Evolutionary conservation across 2,888 invertebrate genomes (phyloP).

Genomic region (Drosophila nr. fundita): DNA sequence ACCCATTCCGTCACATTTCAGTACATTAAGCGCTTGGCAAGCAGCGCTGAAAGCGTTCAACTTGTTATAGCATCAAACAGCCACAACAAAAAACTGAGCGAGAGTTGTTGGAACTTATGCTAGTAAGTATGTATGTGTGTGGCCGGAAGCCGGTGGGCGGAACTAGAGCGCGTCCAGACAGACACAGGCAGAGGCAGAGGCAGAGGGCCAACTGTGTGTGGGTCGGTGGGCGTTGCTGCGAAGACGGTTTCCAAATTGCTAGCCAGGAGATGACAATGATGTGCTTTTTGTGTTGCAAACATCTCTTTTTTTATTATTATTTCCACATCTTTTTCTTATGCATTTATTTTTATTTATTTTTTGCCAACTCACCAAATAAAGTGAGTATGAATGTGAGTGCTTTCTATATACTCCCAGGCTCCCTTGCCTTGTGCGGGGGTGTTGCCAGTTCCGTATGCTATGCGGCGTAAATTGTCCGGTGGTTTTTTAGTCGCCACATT

Average conservation of each 20-base stretch:
- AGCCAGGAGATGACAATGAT: conserved; percentile 69
- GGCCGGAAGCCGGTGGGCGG: conserved; percentile 77
- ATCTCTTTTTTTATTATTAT: conserved; percentile 69
- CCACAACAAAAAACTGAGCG: conserved; percentile 60
- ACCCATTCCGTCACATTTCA: conserved; percentile 57
- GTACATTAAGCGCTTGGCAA: conserved; percentile 51
- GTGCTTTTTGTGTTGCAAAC: conserved; percentile 67
- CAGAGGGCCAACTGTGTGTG: conserved; percentile 38
- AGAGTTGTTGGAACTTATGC: conserved; percentile 67
- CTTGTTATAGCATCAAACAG: conserved; percentile 47
- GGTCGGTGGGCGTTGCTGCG: conserved; percentile 62
- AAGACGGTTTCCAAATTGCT: conserved; percentile 53
- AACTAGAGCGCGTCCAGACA: conserved; percentile 80
- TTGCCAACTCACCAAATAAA: conserved; percentile 70
- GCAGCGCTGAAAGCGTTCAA: conserved; percentile 40
- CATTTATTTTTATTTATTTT: conserved; percentile 45
- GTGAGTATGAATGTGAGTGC: conserved; percentile 14
- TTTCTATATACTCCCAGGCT: neutral
- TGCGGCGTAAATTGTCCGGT: conserved; percentile 72
- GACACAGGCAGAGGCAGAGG: conserved; percentile 59
- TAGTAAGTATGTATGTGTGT: conserved; percentile 11
- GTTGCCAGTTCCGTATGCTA: conserved; percentile 61
- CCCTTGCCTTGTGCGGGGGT: conserved; percentile 27
- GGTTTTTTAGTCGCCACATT: conserved; percentile 56
- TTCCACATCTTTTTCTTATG: conserved; percentile 36